Conservation (phyloP, 2,113 vertebrate genomes). For the Etia nguti region DNA sequence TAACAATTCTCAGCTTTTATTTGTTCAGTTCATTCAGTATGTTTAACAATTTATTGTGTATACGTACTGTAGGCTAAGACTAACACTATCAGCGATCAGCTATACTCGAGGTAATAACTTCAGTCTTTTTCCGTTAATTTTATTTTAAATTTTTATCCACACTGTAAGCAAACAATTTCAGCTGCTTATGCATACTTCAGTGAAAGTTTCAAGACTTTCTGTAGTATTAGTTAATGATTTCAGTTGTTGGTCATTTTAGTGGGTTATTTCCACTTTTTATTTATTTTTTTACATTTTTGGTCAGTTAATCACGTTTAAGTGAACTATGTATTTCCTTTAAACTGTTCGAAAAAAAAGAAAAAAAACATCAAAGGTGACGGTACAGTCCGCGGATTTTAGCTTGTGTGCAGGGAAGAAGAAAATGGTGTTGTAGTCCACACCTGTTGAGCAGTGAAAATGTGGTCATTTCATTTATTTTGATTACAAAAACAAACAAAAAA, state of each 20-base stretch:
- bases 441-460: not conserved
- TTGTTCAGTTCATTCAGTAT: not conserved
- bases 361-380: fast-evolving
- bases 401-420: not conserved
- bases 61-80: fast-evolving
- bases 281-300: not conserved
- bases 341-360: not conserved
- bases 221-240: not conserved
- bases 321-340: not conserved
- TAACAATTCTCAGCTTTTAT: not conserved
- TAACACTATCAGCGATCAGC: fast-evolving
- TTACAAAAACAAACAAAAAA: not conserved
- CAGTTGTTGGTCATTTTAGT: not conserved
- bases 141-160: not conserved
- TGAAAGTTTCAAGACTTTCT: not conserved
- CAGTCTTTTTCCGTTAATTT: fast-evolving
- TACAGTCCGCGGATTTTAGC: not conserved
- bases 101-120: fast-evolving
- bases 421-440: not conserved
- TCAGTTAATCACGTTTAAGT: not conserved
- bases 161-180: not conserved
- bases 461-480: not conserved
- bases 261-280: not conserved
- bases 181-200: not conserved
- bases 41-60: not conserved